Conservation (phyloP, 2,888 invertebrate genomes). For the Cataglyphis rosenhaueri region DNA sequence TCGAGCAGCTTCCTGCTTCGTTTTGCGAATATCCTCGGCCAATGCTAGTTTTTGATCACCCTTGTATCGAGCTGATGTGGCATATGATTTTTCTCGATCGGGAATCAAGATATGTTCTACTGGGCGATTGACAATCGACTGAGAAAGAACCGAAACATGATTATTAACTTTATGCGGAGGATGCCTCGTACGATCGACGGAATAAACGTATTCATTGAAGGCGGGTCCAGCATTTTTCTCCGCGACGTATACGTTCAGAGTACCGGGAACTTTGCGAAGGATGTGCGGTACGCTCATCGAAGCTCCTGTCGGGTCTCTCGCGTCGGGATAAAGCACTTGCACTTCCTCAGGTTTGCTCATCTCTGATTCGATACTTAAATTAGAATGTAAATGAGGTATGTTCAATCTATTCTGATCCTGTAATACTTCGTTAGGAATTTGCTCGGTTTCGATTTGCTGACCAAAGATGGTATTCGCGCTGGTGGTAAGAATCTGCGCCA, state of each 20-base stretch:
- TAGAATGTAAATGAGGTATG: not conserved
- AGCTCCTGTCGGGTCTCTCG: not conserved
- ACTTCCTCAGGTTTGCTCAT: constrained; percentile 3
- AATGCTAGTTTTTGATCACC: not conserved
- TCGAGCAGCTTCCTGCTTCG: not conserved
- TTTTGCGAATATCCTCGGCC: not conserved
- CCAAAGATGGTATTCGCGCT: not conserved
- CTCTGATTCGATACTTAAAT: constrained; percentile 7
- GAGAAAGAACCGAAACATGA: constrained; percentile 3
- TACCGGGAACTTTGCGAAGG: constrained; percentile 30
- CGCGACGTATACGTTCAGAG: constrained; percentile 24
- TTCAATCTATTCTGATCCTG: not conserved
- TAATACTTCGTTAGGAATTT: not conserved
- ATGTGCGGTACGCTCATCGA: constrained; percentile 22
- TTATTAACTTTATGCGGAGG: constrained; percentile 19
- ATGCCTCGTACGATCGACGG: not conserved
- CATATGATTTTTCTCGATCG: constrained; percentile 13
- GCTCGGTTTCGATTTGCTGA: constrained; percentile 1
- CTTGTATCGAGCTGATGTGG: not conserved
- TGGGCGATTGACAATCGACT: constrained; percentile 23
- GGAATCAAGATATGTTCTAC: constrained; percentile 51
- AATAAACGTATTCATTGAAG: constrained; percentile 10
- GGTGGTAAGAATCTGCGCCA: constrained; percentile 9
- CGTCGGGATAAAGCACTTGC: constrained; percentile 11
- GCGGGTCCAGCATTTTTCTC: not conserved